Evolutionary conservation across 2,888 invertebrate genomes (phyloP).

Genomic region (Eueremaeus valkanovi): DNA sequence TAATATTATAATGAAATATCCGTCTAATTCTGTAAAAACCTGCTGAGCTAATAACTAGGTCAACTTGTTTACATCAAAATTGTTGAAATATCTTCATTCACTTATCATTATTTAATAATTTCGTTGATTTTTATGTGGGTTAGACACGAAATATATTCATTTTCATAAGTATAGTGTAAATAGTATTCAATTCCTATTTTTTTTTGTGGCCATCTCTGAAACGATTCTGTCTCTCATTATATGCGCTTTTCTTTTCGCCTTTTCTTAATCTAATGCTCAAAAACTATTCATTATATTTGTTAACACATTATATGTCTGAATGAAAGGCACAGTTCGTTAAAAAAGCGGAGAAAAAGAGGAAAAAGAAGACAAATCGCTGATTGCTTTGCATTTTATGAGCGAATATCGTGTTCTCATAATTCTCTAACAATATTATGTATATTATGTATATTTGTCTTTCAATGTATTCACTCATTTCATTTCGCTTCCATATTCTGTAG

Average conservation of each 20-base stretch:
- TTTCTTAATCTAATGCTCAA: conserved; percentile 32
- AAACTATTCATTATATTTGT: conserved; percentile 30
- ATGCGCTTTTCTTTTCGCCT: neutral
- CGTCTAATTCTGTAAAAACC: no score
- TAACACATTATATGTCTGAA: conserved; percentile 17
- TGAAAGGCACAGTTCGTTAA: conserved; percentile 30
- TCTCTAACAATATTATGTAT: neutral
- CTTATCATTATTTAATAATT: no score
- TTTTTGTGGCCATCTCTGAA: conserved; percentile 4
- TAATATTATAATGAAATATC: no score
- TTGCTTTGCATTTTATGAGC: conserved; percentile 29
- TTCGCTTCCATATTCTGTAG: no score
- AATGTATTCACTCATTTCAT: neutral
- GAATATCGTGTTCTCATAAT: conserved; percentile 10
- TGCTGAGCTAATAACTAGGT: no score
- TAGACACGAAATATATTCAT: no score
- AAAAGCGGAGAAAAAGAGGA: neutral
- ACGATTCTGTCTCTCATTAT: conserved; percentile 2
- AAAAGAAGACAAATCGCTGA: conserved; percentile 23
- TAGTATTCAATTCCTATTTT: no score
- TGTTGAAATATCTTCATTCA: no score
- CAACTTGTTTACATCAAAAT: no score
- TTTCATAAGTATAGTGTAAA: no score
- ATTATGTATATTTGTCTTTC: neutral
- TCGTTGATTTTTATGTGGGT: no score